phyloP scores from a whole-genome alignment of 2,888 invertebrate species.

The Osmoderma eremita region DNA sequence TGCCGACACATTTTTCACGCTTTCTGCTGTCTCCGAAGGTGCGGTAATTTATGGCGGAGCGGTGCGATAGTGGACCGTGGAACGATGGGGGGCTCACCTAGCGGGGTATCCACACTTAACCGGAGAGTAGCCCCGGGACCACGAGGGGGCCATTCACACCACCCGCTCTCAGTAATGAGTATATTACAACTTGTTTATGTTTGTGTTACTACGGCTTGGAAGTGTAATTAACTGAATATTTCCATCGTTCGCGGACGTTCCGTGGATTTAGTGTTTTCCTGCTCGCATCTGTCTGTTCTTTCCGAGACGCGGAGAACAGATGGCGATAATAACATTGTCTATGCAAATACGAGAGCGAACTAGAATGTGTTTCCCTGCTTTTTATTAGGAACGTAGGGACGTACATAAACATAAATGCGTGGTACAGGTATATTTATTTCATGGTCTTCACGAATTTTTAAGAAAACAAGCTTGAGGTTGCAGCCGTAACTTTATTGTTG shows the following conservation, averaged over 20 bases:
- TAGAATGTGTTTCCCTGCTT: too few relatives aligned
- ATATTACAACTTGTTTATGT: conserved; percentile 54
- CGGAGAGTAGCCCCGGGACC: conserved; percentile 53
- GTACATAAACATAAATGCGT: too few relatives aligned
- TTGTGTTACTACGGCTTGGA: conserved; percentile 35
- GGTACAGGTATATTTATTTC: too few relatives aligned
- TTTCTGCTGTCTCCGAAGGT: conserved; percentile 50
- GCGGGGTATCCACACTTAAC: conserved; percentile 51
- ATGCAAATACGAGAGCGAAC: not conserved
- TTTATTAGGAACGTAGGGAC: too few relatives aligned
- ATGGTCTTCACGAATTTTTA: too few relatives aligned
- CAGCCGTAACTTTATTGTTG: too few relatives aligned
- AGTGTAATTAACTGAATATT: conserved; percentile 32
- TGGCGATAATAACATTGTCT: not conserved
- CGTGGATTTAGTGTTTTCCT: conserved; percentile 26
- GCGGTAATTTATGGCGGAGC: conserved; percentile 52
- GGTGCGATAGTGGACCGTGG: conserved; percentile 50
- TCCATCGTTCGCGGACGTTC: conserved; percentile 34
- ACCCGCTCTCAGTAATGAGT: conserved; percentile 53
- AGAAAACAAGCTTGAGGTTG: too few relatives aligned
- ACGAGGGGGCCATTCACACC: conserved; percentile 56
- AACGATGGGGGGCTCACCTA: conserved; percentile 47
- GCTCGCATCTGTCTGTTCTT: not conserved
- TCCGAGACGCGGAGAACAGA: not conserved
- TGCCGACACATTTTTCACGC: conserved; percentile 55